A percentile compares a stretch with the other conserved stretches of the same genome.
Evolutionary conservation across 2,113 vertebrate species (phyloP).

Genomic region (Callipepla squamata): DNA sequence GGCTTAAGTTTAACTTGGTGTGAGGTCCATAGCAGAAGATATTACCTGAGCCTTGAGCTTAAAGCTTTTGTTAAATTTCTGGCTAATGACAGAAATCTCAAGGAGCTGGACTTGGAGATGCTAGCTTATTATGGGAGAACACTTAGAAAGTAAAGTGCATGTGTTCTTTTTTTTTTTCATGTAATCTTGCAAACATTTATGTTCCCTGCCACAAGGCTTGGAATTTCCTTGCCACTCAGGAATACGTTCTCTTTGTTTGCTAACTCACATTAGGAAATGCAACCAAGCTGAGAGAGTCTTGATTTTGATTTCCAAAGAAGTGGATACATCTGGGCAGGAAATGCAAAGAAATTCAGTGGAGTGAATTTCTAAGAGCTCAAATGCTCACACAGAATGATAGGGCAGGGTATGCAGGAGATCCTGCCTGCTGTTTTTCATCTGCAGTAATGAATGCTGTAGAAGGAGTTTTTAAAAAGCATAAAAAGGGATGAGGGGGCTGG

Average conservation of each 20-base stretch:
- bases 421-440: background rate
- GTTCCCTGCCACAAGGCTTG: background rate
- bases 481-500: background rate
- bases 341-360: background rate
- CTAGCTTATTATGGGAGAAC: background rate
- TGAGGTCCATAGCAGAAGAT: background rate
- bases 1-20: background rate
- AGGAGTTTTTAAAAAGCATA: background rate
- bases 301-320: constrained; percentile 16
- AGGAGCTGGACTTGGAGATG: background rate
- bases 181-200: background rate
- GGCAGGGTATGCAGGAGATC: background rate
- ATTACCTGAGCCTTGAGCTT: background rate
- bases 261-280: background rate
- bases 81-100: background rate
- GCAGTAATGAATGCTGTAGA: background rate
- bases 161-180: background rate
- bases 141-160: background rate
- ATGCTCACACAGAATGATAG: background rate
- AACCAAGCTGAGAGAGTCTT: background rate
- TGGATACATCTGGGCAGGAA: background rate
- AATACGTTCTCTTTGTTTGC: background rate
- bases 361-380: background rate
- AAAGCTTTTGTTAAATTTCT: background rate
- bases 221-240: background rate